These are phyloP conservation scores for Heterodera schachtii DNA, from an alignment of 1,140 invertebrate species.

Conservation along the genomic window DNA sequence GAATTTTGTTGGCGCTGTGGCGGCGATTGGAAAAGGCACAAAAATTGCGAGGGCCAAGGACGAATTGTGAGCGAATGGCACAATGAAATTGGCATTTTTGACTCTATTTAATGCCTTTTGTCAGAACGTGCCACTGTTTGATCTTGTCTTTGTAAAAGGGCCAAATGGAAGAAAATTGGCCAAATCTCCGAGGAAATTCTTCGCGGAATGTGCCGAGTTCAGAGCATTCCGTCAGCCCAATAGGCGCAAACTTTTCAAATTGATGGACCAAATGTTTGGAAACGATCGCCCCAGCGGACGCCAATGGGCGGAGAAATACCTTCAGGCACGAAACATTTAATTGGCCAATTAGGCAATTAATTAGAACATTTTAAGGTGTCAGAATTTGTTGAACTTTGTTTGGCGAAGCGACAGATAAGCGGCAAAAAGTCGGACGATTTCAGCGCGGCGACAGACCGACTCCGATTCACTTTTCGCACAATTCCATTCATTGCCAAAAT, in stretches of 20 bases:
- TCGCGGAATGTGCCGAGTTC: constrained; percentile 5
- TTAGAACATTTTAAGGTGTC: not conserved
- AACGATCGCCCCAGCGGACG: not conserved
- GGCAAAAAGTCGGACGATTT: not conserved
- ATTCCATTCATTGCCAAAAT: not conserved
- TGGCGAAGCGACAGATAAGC: not conserved
- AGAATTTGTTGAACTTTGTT: constrained; percentile 3
- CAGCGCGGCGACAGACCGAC: not conserved
- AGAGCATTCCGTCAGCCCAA: not conserved
- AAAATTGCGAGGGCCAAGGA: not conserved
- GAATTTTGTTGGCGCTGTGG: not conserved
- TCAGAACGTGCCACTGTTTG: constrained; percentile 3
- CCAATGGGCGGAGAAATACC: not conserved
- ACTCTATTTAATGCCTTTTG: too few relatives aligned
- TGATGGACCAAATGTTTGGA: not conserved
- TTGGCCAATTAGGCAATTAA: not conserved
- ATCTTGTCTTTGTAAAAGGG: not conserved
- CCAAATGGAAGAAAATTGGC: not conserved
- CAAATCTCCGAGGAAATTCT: not conserved
- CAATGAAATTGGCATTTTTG: too few relatives aligned
- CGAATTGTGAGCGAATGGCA: not conserved
- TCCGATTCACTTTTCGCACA: not conserved
- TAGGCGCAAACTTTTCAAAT: not conserved
- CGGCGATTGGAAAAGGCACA: not conserved
- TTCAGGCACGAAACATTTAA: not conserved